phyloP scores from a whole-genome alignment of 2,113 vertebrate species.

The Dicerorhinus sumatrensis region DNA sequence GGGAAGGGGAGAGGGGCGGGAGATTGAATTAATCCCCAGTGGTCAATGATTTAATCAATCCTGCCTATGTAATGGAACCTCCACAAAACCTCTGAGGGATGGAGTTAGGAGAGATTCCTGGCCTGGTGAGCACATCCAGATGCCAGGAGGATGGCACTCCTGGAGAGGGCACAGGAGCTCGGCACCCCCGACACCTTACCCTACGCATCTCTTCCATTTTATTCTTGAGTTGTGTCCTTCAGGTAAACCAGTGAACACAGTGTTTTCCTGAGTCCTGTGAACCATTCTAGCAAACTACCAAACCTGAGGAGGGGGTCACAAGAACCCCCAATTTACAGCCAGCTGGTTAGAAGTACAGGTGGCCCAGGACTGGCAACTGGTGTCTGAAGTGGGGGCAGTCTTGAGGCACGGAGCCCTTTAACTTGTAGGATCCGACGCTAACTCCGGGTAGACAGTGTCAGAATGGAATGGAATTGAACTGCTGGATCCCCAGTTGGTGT shows the following conservation, averaged over 20 bases:
- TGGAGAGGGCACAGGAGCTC: background rate
- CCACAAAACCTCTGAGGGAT: background rate
- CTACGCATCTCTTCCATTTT: background rate
- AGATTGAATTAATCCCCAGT: background rate
- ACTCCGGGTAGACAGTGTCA: background rate
- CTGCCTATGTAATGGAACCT: background rate
- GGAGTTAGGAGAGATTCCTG: background rate
- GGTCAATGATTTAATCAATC: background rate
- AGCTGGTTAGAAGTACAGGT: background rate
- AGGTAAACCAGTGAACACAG: background rate
- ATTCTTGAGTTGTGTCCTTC: background rate
- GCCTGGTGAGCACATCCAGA: background rate
- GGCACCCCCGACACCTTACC: accelerated
- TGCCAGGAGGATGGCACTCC: background rate
- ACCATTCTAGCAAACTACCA: background rate
- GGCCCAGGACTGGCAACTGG: background rate
- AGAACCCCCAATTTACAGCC: background rate
- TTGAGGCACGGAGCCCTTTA: background rate
- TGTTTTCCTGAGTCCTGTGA: background rate
- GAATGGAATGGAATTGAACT: too few relatives aligned
- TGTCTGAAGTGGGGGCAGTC: background rate
- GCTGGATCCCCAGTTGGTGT: background rate
- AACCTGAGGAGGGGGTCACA: background rate
- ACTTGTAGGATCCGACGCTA: background rate
- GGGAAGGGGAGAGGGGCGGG: background rate